A percentile compares a stretch with the other conserved stretches of the same genome.
phyloP scores from a whole-genome alignment of 2,888 invertebrate species.

The Rhopalosiphum nymphaeae region DNA sequence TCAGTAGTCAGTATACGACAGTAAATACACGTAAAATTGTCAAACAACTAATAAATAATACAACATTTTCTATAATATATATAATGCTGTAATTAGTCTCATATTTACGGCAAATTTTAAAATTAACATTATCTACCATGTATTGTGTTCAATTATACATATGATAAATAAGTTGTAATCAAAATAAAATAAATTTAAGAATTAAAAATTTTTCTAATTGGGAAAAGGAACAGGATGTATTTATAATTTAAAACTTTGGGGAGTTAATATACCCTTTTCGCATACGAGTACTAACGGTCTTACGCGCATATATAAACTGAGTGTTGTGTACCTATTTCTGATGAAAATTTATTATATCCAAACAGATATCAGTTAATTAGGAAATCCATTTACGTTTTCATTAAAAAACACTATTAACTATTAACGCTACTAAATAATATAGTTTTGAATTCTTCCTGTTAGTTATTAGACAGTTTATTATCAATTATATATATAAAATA shows the following conservation, averaged over 20 bases:
- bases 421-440: neutral
- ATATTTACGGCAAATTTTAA: neutral
- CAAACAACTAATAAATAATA: neutral
- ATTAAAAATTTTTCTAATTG: neutral
- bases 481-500: neutral
- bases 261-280: constrained; percentile 22
- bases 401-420: neutral
- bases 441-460: neutral
- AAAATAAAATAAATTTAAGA: neutral
- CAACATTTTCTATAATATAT: neutral
- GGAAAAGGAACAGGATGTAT: constrained; percentile 18
- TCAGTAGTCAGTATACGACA: neutral
- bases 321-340: neutral
- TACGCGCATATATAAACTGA: neutral
- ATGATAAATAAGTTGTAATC: constrained; percentile 10
- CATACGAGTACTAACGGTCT: neutral
- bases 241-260: constrained; percentile 33
- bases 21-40: neutral
- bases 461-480: neutral
- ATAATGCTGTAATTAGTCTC: neutral
- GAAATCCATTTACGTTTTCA: constrained; percentile 39
- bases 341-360: constrained; percentile 30
- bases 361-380: constrained; percentile 35
- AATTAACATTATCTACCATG: neutral
- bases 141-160: neutral